Base-by-base conservation (phyloP, 2,113 vertebrate genomes). In the Pedetes capensis region DNA sequence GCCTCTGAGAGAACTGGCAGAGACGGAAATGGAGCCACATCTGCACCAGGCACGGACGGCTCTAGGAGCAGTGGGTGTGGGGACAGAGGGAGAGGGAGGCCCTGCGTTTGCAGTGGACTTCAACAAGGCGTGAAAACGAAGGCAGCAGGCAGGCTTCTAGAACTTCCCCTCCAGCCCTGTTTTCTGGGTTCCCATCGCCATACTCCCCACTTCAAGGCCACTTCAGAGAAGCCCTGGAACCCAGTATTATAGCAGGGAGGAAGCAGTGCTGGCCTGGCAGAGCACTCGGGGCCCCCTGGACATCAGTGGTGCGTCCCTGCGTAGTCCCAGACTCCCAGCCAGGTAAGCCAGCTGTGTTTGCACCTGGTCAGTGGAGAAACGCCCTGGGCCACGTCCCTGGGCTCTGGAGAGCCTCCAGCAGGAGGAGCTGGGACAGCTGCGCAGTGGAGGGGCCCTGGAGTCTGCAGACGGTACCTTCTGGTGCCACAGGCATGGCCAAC, bases 281-380 rank as follows among this genome's bases (percentile, higher is more conserved):
- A 44, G 80, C 47, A 10, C 17, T 44, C 17, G 18, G 9, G 51
- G 79, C 22, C 42, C 51, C n/a, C n/a, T 25, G 37, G 59, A 11
- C 25, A n/a, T 16, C n/a, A 14, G 5, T 14, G 14, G 14, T 9
- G 16, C 0, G 7, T 5, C 8, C 32, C 81, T 27, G 8, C 0
- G 8, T 32, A n/a, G 66, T 87, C 51, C 32, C 17, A 53, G 64
- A 57, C 37, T 55, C 64, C 32, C 17, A 0, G 8, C 34, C 39
- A 51, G 47, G 17, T 6, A 49, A 86, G 71, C 39, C 32, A 20
- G 25, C 39, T 75, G 44, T 23, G 25, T 8, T 32, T 44, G 39
- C 12, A 78, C 13, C 17, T 53, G 8, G 13, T 25, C 39, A 23
- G 4, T 18, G 11, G 8, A 23, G n/a, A 91, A 32, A 23, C 6